Conservation (phyloP, 2,113 vertebrate species). For the Chamaea fasciata region DNA sequence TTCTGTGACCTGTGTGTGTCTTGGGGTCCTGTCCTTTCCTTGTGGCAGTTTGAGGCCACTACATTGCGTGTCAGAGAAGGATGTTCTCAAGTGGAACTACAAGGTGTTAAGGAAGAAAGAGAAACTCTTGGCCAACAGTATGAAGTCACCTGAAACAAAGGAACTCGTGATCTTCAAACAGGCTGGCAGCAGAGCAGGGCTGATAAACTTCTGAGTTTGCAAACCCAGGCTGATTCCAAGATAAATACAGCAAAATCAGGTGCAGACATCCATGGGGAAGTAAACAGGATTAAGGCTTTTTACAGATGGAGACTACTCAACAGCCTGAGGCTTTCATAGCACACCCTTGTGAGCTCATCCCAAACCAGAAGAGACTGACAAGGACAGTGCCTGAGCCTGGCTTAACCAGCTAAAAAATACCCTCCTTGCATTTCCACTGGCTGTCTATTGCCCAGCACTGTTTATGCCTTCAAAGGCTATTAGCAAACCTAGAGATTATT, state of each 20-base stretch:
- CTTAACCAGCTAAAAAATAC: not conserved
- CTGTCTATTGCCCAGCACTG: not conserved
- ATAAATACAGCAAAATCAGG: not conserved
- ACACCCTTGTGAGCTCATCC: not conserved
- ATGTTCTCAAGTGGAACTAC: not conserved
- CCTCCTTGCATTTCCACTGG: not conserved
- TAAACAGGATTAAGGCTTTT: not conserved
- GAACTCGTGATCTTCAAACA: not conserved
- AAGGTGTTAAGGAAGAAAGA: not conserved
- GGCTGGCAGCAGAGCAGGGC: not conserved
- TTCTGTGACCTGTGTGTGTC: not conserved
- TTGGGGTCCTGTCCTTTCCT: not conserved
- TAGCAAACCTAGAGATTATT: not conserved
- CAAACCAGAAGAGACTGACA: not conserved
- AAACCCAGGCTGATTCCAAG: not conserved
- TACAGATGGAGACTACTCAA: not conserved
- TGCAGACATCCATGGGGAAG: not conserved
- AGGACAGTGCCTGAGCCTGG: not conserved
- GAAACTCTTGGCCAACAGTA: not conserved
- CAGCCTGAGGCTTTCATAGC: not conserved
- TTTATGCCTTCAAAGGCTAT: not conserved
- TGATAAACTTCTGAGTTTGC: not conserved
- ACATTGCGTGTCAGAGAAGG: too few relatives aligned
- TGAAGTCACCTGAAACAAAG: not conserved
- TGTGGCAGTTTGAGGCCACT: not conserved